phyloP scores from a whole-genome alignment of 2,113 vertebrate genomes.

The Chlorodrepanis virens region DNA sequence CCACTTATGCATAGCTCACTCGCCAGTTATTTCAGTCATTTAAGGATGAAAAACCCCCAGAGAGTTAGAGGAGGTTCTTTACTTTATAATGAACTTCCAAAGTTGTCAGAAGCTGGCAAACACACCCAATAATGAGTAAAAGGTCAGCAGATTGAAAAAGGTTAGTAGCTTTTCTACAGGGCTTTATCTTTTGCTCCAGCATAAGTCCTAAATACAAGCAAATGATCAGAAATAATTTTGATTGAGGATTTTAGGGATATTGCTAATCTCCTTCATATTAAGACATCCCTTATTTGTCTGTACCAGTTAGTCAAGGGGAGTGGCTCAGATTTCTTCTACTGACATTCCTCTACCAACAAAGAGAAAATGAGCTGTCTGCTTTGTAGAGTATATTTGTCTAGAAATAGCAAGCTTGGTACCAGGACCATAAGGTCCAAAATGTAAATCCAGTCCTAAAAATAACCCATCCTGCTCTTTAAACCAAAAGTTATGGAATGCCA shows the following conservation, averaged over 20 bases:
- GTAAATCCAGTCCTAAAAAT: not conserved
- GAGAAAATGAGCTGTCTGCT: not conserved
- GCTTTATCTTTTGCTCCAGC: not conserved
- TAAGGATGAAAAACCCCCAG: not conserved
- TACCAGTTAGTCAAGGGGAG: conserved; percentile 1
- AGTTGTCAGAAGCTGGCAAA: not conserved
- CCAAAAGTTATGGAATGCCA: not conserved
- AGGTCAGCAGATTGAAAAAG: not conserved
- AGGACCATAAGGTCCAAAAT: not conserved
- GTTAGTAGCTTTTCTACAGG: not conserved
- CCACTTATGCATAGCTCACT: not conserved
- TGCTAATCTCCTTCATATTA: not conserved
- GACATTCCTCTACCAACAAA: not conserved
- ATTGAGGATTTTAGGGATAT: not conserved
- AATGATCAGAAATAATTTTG: not conserved
- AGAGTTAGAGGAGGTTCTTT: not conserved
- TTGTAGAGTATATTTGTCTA: not conserved
- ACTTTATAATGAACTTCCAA: not conserved
- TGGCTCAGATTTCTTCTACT: not conserved
- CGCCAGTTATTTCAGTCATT: not conserved
- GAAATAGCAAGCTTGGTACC: not conserved
- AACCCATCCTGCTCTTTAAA: not conserved
- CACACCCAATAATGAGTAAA: not conserved
- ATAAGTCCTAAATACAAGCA: not conserved
- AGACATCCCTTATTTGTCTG: not conserved